Conservation (phyloP, 2,797 vertebrate species). For the Hipposideros larvatus region DNA sequence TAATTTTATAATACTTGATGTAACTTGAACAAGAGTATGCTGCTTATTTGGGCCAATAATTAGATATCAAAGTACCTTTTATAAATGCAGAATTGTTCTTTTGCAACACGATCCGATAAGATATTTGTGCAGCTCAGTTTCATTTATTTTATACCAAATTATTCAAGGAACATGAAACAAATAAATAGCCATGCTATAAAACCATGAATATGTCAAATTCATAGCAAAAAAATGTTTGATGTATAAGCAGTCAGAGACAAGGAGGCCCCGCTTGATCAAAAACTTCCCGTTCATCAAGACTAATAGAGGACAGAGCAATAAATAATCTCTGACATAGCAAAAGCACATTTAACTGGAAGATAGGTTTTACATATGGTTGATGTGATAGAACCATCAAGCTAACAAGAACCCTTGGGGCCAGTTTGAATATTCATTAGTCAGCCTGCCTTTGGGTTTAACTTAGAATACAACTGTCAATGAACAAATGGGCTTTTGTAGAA, state of each 20-base stretch:
- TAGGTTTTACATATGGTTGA: conserved; percentile 73
- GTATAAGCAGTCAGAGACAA: conserved; percentile 54
- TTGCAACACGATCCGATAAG: neutral
- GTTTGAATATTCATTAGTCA: conserved; percentile 82
- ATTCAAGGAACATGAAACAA: conserved; percentile 48
- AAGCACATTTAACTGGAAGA: conserved; percentile 70
- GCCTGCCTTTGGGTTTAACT: conserved; percentile 67
- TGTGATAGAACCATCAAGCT: conserved; percentile 67
- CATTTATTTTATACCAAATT: conserved; percentile 48
- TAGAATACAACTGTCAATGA: conserved; percentile 79
- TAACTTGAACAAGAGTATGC: neutral
- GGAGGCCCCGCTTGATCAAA: conserved; percentile 64
- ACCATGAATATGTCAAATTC: conserved; percentile 45
- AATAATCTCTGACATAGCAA: conserved; percentile 68
- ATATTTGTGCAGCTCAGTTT: neutral
- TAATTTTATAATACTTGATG: neutral
- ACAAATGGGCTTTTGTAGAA: conserved; percentile 78
- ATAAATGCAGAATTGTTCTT: neutral
- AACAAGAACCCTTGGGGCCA: conserved; percentile 67
- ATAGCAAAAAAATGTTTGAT: conserved; percentile 58
- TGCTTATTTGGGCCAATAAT: neutral
- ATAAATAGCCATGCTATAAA: conserved; percentile 59
- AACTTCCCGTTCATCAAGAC: conserved; percentile 69
- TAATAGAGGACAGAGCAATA: conserved; percentile 67
- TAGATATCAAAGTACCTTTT: neutral